phyloP scores from a whole-genome alignment of 92 coral and sea anemone genomes.

The Epizoanthus ramosus region DNA sequence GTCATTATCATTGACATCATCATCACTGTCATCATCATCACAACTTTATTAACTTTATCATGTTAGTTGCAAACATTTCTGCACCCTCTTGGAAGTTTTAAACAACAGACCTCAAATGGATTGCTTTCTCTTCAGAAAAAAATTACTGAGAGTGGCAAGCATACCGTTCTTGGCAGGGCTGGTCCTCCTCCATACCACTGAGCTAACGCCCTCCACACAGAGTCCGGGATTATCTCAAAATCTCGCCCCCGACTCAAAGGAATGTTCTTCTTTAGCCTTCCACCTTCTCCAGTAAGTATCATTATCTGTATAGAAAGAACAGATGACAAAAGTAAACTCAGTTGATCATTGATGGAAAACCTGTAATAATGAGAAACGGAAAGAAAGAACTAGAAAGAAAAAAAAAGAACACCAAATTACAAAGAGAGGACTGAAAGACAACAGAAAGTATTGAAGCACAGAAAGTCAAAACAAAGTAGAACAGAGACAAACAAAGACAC shows the following conservation, averaged over 20 bases:
- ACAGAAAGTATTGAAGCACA: too few relatives aligned
- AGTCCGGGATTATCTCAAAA: slow-evolving; percentile 94
- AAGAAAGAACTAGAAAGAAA: too few relatives aligned
- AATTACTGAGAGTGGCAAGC: not conserved
- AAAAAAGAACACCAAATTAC: not conserved
- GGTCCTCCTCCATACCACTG: slow-evolving; percentile 99
- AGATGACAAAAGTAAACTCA: not conserved
- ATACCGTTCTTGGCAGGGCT: slow-evolving; percentile 94
- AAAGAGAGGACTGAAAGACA: too few relatives aligned
- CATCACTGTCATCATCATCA: too few relatives aligned
- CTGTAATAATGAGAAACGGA: not conserved
- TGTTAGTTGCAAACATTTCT: too few relatives aligned
- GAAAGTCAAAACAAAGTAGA: not conserved
- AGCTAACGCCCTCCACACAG: slow-evolving; percentile 94
- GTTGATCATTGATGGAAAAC: not conserved
- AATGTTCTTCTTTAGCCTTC: slow-evolving; percentile 81
- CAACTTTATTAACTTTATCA: too few relatives aligned
- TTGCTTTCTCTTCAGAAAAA: not conserved
- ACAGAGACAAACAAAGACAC: not conserved
- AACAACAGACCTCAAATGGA: not conserved
- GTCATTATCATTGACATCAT: too few relatives aligned
- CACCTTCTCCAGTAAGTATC: slow-evolving; percentile 94
- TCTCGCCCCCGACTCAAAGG: slow-evolving; percentile 96
- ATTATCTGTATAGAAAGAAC: slow-evolving; percentile 51
- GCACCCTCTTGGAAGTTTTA: not conserved